Percentiles rank a stretch among this genome's conserved stretches.
Conservation (phyloP, 2,113 vertebrate species). For the Carassius gibelio region DNA sequence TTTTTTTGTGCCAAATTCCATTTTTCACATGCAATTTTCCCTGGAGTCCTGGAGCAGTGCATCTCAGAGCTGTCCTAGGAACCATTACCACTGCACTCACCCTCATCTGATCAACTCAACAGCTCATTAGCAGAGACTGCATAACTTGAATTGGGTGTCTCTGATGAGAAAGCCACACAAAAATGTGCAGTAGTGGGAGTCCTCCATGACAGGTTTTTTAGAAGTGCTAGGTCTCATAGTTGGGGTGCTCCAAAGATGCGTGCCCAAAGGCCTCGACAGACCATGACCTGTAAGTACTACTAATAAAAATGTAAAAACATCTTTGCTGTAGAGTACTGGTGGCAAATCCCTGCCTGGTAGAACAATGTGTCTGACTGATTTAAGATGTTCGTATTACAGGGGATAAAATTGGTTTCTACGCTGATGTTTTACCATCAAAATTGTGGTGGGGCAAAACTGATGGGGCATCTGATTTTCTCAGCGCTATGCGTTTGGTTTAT, state of each 20-base stretch:
- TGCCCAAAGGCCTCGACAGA: background rate
- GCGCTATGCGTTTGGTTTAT: slow-evolving; percentile 54
- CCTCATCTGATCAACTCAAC: too few species aligned
- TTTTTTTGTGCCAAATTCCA: too few species aligned
- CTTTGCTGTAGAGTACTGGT: background rate
- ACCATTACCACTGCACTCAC: too few species aligned
- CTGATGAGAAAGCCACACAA: too few species aligned
- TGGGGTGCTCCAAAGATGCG: background rate
- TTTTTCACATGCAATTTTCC: too few species aligned
- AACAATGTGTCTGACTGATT: background rate
- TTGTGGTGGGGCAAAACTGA: slow-evolving; percentile 12
- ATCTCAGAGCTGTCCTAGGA: too few species aligned
- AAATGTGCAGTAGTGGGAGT: background rate
- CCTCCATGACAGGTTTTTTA: background rate
- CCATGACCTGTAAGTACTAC: background rate
- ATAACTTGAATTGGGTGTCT: too few species aligned
- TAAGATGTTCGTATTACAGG: background rate
- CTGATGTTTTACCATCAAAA: slow-evolving; percentile 7
- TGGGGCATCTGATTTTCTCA: slow-evolving; percentile 38
- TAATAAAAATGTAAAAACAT: background rate
- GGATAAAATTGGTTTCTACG: background rate
- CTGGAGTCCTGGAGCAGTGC: too few species aligned
- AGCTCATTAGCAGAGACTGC: too few species aligned
- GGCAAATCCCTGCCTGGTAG: background rate
- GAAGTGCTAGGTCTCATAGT: background rate